Base-by-base conservation (phyloP, 2,888 invertebrate species). In the Allolobophora icterica region DNA sequence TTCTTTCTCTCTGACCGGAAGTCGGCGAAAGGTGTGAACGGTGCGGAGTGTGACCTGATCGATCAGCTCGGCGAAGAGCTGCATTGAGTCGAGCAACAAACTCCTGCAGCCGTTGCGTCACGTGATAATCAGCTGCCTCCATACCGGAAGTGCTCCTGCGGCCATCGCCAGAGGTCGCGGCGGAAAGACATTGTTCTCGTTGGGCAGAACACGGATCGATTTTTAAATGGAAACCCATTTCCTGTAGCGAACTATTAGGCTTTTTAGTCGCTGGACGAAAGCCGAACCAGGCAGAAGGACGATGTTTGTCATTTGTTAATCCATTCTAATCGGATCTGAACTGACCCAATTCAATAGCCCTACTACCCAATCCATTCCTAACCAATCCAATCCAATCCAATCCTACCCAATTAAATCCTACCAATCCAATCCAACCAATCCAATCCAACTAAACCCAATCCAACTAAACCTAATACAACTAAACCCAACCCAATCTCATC, bases 171-270 rank as follows among this genome's bases (percentile, higher is more conserved):
- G 71, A 11, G 71, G 71, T 71, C 71, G 71, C 17, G 11, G n/a
- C 71, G 71, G 71, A n/a, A 71, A 71, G 71, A 71, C n/a, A 71
- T 71, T 71, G 71, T 71, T 71, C 71, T n/a, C 30, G 30, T 71
- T 71, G 71, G 71, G 0, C 30, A 71, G 71, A 71, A 71, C 71
- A 71, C 71, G 5, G 71, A 71, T 71, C n/a, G 71, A 71, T 71
- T 71, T 71, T n/a, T 71, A 71, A n/a, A 71, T 71, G 71, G 71
- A 71, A 71, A n/a, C 6, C 71, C 71, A 71, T 71, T 71, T 71
- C 71, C 71, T 71, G 71, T 13, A 1, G 71, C 71, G 30, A 71
- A n/a, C n/a, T 30, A 71, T n/a, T n/a, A n/a, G 71, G 24, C 0
- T 24, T 58, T 58, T 24, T n/a, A n/a, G 58, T 30, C 58, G 58